Percentiles rank a stretch among this genome's conserved stretches.
These are phyloP conservation scores for Atrichornis clamosus DNA, from an alignment of 2,113 vertebrate species.

Conservation along the genomic window DNA sequence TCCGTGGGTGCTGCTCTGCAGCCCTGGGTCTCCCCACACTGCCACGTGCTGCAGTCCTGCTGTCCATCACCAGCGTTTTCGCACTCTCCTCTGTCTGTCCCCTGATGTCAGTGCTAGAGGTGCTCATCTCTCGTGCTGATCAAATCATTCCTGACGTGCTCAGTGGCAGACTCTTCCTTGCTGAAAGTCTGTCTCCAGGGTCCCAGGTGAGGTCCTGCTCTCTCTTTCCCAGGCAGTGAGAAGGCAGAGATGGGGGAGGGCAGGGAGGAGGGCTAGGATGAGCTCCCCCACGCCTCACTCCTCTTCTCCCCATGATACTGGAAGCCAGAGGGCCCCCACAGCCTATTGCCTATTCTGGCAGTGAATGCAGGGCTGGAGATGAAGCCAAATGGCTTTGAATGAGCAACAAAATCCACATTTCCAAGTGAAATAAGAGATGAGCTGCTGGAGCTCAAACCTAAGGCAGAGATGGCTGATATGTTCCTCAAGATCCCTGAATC, in stretches of 20 bases:
- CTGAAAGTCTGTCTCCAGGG: conserved; percentile 25
- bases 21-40: neutral
- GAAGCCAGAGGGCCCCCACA: neutral
- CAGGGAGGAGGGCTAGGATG: neutral
- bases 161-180: neutral
- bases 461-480: neutral
- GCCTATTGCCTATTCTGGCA: neutral
- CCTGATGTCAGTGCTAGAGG: conserved; percentile 64
- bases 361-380: neutral
- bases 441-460: neutral
- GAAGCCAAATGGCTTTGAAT: neutral
- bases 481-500: neutral
- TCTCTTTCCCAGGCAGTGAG: neutral
- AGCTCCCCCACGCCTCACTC: neutral
- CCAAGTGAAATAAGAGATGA: neutral
- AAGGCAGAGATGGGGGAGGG: neutral
- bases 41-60: neutral
- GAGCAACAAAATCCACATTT: neutral
- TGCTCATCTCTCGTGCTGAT: conserved; percentile 41
- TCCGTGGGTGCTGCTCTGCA: neutral
- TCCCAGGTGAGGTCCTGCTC: neutral
- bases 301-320: neutral
- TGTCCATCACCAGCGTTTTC: neutral
- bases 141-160: conserved; percentile 59
- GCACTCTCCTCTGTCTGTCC: conserved; percentile 69